Percentiles rank a stretch among this genome's conserved stretches.
Evolutionary conservation across 2,797 vertebrate species (phyloP).

Genomic region (Rhyacichthys aspro): DNA sequence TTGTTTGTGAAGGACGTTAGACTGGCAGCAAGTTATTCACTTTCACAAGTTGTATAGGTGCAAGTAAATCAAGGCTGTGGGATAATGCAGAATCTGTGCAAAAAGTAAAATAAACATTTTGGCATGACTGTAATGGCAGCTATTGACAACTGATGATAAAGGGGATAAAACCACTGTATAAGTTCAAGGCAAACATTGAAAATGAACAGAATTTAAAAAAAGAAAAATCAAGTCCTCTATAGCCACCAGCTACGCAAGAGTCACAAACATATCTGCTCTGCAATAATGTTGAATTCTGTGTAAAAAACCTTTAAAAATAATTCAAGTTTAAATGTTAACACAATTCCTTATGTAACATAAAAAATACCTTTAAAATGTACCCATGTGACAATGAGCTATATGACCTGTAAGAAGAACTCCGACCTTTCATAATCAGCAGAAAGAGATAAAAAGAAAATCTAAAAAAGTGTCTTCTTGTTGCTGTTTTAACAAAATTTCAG

Average conservation of each 20-base stretch:
- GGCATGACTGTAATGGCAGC: conserved; percentile 19
- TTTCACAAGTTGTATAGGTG: conserved; percentile 48
- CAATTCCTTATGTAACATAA: conserved; percentile 34
- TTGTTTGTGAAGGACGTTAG: conserved; percentile 38
- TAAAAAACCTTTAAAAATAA: conserved; percentile 42
- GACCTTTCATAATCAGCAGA: neutral
- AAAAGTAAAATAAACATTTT: conserved; percentile 33
- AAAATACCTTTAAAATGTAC: conserved; percentile 52
- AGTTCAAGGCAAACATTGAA: conserved; percentile 19
- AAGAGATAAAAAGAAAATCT: neutral
- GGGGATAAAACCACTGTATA: neutral
- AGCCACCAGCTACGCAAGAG: conserved; percentile 20
- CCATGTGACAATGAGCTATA: conserved; percentile 31
- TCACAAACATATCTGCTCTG: conserved; percentile 31
- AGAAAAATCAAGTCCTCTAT: neutral
- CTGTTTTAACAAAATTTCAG: neutral
- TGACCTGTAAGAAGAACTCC: neutral
- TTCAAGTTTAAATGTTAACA: conserved; percentile 65
- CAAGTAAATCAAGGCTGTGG: conserved; percentile 56
- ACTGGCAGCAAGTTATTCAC: conserved; percentile 52
- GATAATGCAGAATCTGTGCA: conserved; percentile 63
- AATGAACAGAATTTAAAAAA: neutral
- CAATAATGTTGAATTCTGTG: conserved; percentile 22
- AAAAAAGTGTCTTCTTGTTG: neutral
- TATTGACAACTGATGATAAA: neutral